Percentiles rank a stretch among this genome's conserved stretches.
Evolutionary conservation across 2,113 vertebrate species (phyloP).

Genomic region (Hystrix brachyura): DNA sequence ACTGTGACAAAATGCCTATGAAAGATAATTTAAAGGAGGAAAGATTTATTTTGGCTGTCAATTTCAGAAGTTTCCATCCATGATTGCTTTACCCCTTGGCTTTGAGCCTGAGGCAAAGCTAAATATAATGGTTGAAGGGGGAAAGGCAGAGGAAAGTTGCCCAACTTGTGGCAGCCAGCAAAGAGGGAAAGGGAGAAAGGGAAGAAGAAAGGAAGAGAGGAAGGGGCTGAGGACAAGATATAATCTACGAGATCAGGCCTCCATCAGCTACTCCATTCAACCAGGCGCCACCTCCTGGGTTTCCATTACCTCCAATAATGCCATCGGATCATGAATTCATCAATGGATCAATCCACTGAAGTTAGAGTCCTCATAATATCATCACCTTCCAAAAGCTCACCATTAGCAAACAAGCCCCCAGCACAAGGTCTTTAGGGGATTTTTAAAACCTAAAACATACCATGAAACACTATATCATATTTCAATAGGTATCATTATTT

Average conservation of each 20-base stretch:
- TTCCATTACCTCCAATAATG: not conserved
- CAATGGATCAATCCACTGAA: not conserved
- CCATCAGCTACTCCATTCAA: not conserved
- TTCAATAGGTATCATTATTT: not conserved
- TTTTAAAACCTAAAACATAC: not conserved
- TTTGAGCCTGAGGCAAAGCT: not conserved
- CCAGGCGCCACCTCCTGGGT: not conserved
- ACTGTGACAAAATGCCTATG: not conserved
- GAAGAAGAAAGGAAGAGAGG: not conserved
- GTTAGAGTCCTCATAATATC: not conserved
- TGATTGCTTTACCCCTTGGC: not conserved
- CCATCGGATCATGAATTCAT: not conserved
- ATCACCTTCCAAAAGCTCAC: not conserved
- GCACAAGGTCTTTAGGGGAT: not conserved
- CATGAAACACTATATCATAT: not conserved
- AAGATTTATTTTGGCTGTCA: not conserved
- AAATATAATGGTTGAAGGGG: not conserved
- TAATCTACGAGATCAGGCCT: not conserved
- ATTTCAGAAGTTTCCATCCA: not conserved
- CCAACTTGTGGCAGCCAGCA: not conserved
- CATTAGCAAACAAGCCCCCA: not conserved
- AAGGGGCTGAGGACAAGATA: not conserved
- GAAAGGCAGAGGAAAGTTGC: not conserved
- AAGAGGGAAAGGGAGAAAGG: not conserved
- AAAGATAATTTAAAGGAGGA: not conserved